Evolutionary conservation across 2,113 vertebrate species (phyloP).

Genomic region (Daphoenositta chrysoptera): DNA sequence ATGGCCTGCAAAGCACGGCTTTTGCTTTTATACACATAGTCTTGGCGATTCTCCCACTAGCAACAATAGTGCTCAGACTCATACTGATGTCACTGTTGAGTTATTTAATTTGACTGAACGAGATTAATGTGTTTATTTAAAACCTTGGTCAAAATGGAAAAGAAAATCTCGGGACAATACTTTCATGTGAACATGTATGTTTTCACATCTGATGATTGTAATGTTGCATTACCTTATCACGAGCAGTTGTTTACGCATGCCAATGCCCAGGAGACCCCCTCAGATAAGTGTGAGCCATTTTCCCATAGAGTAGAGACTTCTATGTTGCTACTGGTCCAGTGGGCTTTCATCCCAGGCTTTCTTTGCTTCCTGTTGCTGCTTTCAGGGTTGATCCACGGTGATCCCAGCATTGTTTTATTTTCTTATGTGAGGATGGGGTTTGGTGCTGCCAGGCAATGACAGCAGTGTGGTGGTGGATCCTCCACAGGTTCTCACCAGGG

Average conservation of each 20-base stretch:
- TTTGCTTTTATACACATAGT: constrained; percentile 51
- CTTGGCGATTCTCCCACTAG: constrained; percentile 52
- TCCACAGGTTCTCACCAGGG: not conserved
- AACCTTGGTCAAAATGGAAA: constrained; percentile 60
- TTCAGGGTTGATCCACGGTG: not conserved
- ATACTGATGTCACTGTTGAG: constrained; percentile 68
- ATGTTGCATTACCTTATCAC: constrained; percentile 58
- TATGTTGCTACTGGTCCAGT: not conserved
- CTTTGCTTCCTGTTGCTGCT: not conserved
- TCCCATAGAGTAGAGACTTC: not conserved
- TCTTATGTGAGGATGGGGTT: not conserved
- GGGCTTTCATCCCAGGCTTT: not conserved
- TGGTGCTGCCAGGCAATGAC: not conserved
- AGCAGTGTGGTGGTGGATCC: not conserved
- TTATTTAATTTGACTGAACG: constrained; percentile 68
- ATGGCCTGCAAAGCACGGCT: not conserved
- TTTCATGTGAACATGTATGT: constrained; percentile 35
- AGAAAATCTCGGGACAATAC: constrained; percentile 34
- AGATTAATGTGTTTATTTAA: constrained; percentile 71
- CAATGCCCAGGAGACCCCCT: not conserved
- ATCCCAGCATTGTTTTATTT: not conserved
- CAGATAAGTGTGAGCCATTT: constrained; percentile 43
- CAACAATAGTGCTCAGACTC: constrained; percentile 59
- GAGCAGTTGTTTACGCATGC: constrained; percentile 35
- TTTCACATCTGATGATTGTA: constrained; percentile 54